Percentiles rank a stretch among this genome's conserved stretches.
Evolutionary conservation across 2,797 vertebrate genomes (phyloP).

Genomic region (Melanotaenia trifasciata): DNA sequence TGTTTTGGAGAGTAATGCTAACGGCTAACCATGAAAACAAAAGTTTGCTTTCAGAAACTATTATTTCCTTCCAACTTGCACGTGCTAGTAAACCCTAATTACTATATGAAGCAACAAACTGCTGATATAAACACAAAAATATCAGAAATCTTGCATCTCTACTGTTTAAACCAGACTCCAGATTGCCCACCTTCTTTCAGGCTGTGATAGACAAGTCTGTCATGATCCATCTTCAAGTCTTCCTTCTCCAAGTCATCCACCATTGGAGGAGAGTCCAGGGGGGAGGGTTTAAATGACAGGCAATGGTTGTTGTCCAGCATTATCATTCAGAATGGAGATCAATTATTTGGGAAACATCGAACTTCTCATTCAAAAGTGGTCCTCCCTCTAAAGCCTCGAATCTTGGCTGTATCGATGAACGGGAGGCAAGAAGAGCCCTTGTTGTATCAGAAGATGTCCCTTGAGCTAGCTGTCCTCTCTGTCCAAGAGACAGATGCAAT

Average conservation of each 20-base stretch:
- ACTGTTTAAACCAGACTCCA: constrained; percentile 29
- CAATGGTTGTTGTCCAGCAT: constrained; percentile 87
- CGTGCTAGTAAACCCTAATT: not conserved
- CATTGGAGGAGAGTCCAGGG: constrained; percentile 77
- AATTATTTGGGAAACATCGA: constrained; percentile 65
- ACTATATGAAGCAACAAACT: constrained; percentile 34
- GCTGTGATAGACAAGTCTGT: constrained; percentile 82
- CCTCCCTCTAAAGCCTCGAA: constrained; percentile 36
- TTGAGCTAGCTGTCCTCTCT: constrained; percentile 34
- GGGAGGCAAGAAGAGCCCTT: constrained; percentile 26
- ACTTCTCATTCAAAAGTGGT: constrained; percentile 32
- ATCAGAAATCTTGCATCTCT: constrained; percentile 24
- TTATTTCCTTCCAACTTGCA: constrained; percentile 7
- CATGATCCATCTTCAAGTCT: constrained; percentile 72
- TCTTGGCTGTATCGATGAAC: constrained; percentile 10
- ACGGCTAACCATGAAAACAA: not conserved
- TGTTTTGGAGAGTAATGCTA: not conserved
- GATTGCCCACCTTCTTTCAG: constrained; percentile 85
- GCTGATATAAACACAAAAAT: constrained; percentile 42
- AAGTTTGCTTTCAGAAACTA: constrained; percentile 8
- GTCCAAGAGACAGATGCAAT: constrained; percentile 23
- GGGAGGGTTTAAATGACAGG: constrained; percentile 79
- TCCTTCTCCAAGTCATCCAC: constrained; percentile 78
- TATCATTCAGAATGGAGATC: constrained; percentile 58
- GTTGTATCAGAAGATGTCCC: constrained; percentile 45